Conservation (phyloP, 92 coral and sea anemone species). For the Nematostella vectensis region DNA sequence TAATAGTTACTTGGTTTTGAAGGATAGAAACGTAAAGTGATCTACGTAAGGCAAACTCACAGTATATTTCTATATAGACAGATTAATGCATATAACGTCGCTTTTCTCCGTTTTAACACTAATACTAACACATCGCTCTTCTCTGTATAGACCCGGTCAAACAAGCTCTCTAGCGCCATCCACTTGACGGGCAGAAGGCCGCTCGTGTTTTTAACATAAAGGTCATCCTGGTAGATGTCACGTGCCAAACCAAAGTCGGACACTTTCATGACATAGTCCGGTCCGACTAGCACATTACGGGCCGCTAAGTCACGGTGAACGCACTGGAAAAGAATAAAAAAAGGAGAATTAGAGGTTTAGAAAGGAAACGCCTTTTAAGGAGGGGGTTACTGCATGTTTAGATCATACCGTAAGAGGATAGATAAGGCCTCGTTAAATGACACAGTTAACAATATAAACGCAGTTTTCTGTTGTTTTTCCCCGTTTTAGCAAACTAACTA, state of each 20-base stretch:
- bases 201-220: constrained; percentile 45
- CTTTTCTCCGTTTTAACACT: too few species aligned
- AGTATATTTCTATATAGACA: too few species aligned
- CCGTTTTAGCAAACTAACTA: too few species aligned
- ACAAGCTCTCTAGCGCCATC: constrained; percentile 54
- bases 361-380: too few species aligned
- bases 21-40: too few species aligned
- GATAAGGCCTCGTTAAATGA: neutral
- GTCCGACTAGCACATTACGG: constrained; percentile 41
- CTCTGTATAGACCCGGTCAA: constrained; percentile 47
- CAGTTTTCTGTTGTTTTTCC: too few species aligned
- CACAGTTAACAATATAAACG: too few species aligned
- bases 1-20: too few species aligned
- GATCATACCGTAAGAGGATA: too few species aligned
- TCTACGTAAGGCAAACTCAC: too few species aligned
- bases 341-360: constrained; percentile 1
- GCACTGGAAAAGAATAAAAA: constrained; percentile 12
- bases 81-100: too few species aligned
- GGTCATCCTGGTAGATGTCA: constrained; percentile 48
- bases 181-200: constrained; percentile 50
- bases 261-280: constrained; percentile 42
- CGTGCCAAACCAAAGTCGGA: constrained; percentile 53
- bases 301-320: constrained; percentile 59
- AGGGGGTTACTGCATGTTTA: too few species aligned
- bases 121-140: constrained; percentile 35